Evolutionary conservation across 1,140 invertebrate species (phyloP), one percentile per base, ranked within the genome.

Genomic region (Antheraea pernyi): DNA sequence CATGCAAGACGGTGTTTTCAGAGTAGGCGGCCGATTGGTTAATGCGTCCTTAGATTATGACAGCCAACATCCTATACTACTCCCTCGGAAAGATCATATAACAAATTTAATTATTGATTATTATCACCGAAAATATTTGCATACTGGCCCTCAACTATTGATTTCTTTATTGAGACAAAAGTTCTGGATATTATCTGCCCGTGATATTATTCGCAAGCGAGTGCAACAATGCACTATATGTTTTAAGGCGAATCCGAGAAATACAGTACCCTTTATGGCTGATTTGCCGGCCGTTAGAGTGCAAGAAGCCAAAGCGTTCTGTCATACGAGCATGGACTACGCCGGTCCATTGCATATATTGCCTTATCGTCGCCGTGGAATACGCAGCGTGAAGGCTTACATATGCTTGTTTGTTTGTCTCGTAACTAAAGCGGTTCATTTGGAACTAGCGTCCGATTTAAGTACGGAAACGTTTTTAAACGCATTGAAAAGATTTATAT

Each of bases 341-440:
- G 83, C 80, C 1, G 91, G 89, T 11, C 87, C 87, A 0, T 79
- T 91, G 64, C 53, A 59, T 18, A 68, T 86, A 6, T 82, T 75
- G 36, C 68, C 72, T 19, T 60, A 59, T 10, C 64, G 74, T 18
- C 48, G 62, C 22, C 74, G 81, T 18, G 78, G 76, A 16, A 67
- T 73, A 7, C 71, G 65, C 10, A 71, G 73, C 46, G 65, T 76
- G 18, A 93, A 93, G 69, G 81, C 73, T 7, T 91, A 88, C 62
- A 30, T 88, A 11, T 78, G 75, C 61, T 9, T 92, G 13, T 91
- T 91, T 72, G 72, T 87, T 8, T 92, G 89, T 74, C 77, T 86
- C 11, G 58, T 59, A n/a, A 59, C 58, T 19, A 59, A 59, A 13
- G 58, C 58, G 19, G 58, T 59, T 7, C 58, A 59, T 19, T 5